Conservation (phyloP, 2,888 invertebrate species). For the Drosophila birchii region DNA sequence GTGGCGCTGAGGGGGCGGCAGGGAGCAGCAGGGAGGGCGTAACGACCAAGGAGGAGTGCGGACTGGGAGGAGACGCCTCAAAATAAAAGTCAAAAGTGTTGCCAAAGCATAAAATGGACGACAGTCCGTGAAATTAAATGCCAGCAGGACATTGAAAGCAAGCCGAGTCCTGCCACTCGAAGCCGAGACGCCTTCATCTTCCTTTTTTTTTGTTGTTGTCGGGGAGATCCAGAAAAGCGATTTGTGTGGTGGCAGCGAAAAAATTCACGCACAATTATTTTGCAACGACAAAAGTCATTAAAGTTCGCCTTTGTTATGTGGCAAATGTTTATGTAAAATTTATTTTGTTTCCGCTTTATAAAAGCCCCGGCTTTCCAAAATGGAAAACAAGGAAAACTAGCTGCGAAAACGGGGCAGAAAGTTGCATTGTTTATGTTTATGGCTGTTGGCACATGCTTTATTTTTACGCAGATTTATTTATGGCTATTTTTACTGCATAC, state of each 20-base stretch:
- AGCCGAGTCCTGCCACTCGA: constrained; percentile 43
- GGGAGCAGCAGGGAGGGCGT: neutral
- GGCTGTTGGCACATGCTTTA: constrained; percentile 58
- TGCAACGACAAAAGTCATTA: constrained; percentile 78
- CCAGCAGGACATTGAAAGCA: constrained; percentile 75
- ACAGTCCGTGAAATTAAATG: constrained; percentile 79
- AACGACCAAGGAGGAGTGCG: constrained; percentile 1
- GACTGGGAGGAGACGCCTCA: constrained; percentile 22
- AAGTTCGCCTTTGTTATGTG: constrained; percentile 60
- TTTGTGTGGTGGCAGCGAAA: constrained; percentile 38
- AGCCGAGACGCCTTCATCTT: neutral
- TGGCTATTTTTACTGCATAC: constrained; percentile 55
- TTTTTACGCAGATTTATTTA: constrained; percentile 58
- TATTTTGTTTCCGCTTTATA: constrained; percentile 65
- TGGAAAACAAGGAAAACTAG: constrained; percentile 25
- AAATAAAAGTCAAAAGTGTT: constrained; percentile 77
- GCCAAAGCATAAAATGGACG: constrained; percentile 77
- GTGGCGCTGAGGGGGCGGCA: neutral
- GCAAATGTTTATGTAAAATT: constrained; percentile 65
- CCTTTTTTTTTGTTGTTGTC: neutral
- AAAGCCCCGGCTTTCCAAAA: constrained; percentile 23
- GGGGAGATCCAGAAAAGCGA: constrained; percentile 6
- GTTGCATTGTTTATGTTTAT: constrained; percentile 58
- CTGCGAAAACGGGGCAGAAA: constrained; percentile 38
- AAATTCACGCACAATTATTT: constrained; percentile 79